Evolutionary conservation across 2,113 vertebrate species (phyloP).

Genomic region (Megaptera novaeangliae): DNA sequence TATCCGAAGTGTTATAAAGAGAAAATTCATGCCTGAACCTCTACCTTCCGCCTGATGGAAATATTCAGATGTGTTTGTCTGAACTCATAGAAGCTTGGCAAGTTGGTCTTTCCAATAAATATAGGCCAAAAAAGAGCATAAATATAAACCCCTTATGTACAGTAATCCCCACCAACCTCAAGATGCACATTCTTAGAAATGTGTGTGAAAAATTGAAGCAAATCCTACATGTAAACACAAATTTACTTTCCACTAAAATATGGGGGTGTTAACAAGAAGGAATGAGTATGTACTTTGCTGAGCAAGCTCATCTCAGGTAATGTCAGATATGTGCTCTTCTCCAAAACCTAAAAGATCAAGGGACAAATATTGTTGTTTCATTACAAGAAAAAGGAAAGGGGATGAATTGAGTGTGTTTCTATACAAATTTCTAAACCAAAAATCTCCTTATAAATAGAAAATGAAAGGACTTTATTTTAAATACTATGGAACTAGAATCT

Average conservation of each 20-base stretch:
- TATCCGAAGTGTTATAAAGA: constrained; percentile 48
- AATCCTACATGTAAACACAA: neutral
- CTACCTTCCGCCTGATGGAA: neutral
- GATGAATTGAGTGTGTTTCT: neutral
- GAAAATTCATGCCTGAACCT: constrained; percentile 12
- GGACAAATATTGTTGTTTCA: neutral
- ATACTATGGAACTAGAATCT: neutral
- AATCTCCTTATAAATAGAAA: neutral
- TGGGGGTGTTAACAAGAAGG: neutral
- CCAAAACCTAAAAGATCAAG: neutral
- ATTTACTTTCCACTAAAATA: neutral
- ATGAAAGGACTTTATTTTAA: neutral
- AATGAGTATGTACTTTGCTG: neutral
- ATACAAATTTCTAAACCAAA: neutral
- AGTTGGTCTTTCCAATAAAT: constrained; percentile 14
- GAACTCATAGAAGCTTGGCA: constrained; percentile 28
- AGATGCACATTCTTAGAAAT: neutral
- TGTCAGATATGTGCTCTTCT: neutral
- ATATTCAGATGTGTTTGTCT: constrained; percentile 19
- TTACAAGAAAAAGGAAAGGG: neutral
- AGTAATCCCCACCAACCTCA: neutral
- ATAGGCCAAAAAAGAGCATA: neutral
- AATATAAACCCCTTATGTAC: neutral
- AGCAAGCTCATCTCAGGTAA: neutral
- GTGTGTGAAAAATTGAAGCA: neutral